phyloP scores from a whole-genome alignment of 2,888 invertebrate genomes.

The Agriopis leucophaearia region DNA sequence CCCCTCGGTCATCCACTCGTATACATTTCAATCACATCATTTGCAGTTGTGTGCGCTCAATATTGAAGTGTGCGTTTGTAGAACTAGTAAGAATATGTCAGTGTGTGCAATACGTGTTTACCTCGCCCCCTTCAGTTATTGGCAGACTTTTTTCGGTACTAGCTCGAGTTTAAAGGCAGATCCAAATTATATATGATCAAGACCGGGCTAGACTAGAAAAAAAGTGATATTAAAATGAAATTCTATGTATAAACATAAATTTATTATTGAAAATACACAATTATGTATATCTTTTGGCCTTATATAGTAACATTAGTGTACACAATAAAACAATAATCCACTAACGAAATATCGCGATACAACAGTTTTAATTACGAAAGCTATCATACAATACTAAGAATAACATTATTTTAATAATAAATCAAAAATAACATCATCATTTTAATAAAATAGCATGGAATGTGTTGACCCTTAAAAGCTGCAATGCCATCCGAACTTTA shows the following conservation, averaged over 20 bases:
- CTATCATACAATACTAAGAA: conserved; percentile 70
- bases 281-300: conserved; percentile 85
- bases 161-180: no score
- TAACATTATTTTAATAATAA: conserved; percentile 36
- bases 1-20: no score
- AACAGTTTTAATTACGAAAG: conserved; percentile 73
- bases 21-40: no score
- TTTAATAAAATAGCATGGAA: conserved; percentile 63
- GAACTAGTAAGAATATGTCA: no score
- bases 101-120: no score
- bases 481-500: conserved; percentile 67
- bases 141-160: no score
- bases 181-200: no score
- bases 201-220: no score
- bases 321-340: conserved; percentile 74
- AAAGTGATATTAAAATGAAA: conserved; percentile 42
- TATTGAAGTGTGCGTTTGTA: no score
- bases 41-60: no score
- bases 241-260: conserved; percentile 74
- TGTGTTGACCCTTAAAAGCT: conserved; percentile 71
- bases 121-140: no score
- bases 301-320: conserved; percentile 81
- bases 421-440: conserved; percentile 64
- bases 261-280: conserved; percentile 84
- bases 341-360: conserved; percentile 79